phyloP scores from a whole-genome alignment of 2,113 vertebrate genomes.

The Columba livia region DNA sequence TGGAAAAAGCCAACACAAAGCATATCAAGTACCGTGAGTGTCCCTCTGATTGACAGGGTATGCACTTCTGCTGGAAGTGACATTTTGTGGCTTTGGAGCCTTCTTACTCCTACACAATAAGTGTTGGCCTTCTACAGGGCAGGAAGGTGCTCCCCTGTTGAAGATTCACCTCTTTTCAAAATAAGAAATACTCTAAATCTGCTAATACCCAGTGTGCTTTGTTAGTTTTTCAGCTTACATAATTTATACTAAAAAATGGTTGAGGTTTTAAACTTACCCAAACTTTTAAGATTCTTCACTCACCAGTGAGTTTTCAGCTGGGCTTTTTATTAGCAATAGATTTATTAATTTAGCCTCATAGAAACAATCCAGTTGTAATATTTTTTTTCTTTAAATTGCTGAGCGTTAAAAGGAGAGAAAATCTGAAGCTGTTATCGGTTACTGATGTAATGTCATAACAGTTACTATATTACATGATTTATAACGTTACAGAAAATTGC shows the following conservation, averaged over 20 bases:
- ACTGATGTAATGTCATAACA: neutral
- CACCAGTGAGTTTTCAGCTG: neutral
- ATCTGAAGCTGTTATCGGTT: neutral
- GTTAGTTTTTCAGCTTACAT: neutral
- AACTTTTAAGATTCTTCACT: neutral
- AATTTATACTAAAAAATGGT: neutral
- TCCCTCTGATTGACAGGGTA: neutral
- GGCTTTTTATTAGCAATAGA: neutral
- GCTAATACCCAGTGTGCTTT: accelerated
- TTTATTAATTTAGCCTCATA: neutral
- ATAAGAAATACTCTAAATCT: neutral
- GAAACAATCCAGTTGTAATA: neutral
- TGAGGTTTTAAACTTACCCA: neutral
- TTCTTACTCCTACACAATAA: neutral
- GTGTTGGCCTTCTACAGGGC: neutral
- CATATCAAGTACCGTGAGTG: neutral
- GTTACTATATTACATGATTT: neutral
- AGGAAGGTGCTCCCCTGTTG: neutral
- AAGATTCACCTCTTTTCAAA: neutral
- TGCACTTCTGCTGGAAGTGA: neutral
- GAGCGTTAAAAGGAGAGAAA: neutral
- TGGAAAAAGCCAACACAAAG: neutral
- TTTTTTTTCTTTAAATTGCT: neutral
- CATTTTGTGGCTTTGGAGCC: neutral
- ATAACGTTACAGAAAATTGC: neutral